These are phyloP conservation scores for Pyrgilauda ruficollis DNA, from an alignment of 2,113 vertebrate genomes.

Conservation along the genomic window DNA sequence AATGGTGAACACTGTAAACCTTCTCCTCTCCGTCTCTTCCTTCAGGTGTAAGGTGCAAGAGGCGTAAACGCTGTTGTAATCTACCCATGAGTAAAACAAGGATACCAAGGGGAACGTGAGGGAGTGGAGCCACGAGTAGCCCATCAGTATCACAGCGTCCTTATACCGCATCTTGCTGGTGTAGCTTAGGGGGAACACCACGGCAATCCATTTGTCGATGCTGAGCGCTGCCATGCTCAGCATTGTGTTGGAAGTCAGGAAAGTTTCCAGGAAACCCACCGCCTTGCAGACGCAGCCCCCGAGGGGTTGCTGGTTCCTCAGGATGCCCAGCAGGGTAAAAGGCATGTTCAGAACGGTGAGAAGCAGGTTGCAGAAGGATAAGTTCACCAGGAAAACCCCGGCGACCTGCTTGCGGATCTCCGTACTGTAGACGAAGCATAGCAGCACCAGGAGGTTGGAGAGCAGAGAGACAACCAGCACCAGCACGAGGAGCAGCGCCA, in stretches of 20 bases:
- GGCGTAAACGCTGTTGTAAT: slow-evolving; percentile 76
- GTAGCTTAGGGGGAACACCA: slow-evolving; percentile 80
- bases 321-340: slow-evolving; percentile 73
- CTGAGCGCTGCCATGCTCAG: slow-evolving; percentile 82
- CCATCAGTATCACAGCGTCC: slow-evolving; percentile 76
- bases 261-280: slow-evolving; percentile 77
- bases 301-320: slow-evolving; percentile 62
- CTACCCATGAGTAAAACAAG: slow-evolving; percentile 76
- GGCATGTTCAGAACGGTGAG: slow-evolving; percentile 78
- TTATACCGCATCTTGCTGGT: slow-evolving; percentile 80
- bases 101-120: slow-evolving; percentile 73
- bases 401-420: slow-evolving; percentile 77
- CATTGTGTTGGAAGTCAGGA: slow-evolving; percentile 77
- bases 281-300: slow-evolving; percentile 70
- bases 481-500: slow-evolving; percentile 75
- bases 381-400: slow-evolving; percentile 77
- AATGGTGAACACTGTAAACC: slow-evolving; percentile 73
- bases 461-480: slow-evolving; percentile 73
- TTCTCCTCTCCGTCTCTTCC: slow-evolving; percentile 55
- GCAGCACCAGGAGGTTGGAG: slow-evolving; percentile 78
- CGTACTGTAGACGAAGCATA: slow-evolving; percentile 78
- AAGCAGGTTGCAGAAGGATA: slow-evolving; percentile 80
- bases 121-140: slow-evolving; percentile 76
- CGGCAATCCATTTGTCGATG: slow-evolving; percentile 81
- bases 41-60: slow-evolving; percentile 75